Evolutionary conservation across 2,113 vertebrate genomes (phyloP), one percentile per base, ranked within the genome.

Genomic region (Hydrolagus affinis): DNA sequence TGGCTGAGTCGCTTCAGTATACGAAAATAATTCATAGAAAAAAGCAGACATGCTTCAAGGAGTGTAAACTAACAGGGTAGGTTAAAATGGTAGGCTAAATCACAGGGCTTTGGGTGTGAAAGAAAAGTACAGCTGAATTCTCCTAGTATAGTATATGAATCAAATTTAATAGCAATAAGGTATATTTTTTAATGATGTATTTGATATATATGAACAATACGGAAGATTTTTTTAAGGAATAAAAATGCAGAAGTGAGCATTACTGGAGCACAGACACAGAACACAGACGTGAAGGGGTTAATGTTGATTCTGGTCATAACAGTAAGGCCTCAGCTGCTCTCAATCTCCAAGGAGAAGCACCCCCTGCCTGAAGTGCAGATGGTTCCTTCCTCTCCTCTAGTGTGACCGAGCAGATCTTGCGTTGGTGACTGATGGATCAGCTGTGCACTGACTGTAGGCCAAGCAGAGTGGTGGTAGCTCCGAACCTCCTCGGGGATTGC

Each of bases 381-480:
- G 0, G 44, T 78, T 70, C 85, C 62, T 7, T 85, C 70, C 28
- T 64, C 62, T 0, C 1, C 25, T 72, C 25, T 80, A 56, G 17
- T 85, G 76, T 85, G 85, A 69, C 32, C 30, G 73, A 68, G 28
- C n/a, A 19, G 68, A 76, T 70, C 73, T 44, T 0, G 2, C 6
- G 74, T 72, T 70, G 0, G 0, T 21, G 0, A 85, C 3, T 85
- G 85, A 86, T 80, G 77, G 71, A 85, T 86, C 87, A 89, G 87
- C 89, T 90, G 88, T 0, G 21, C 66, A 71, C 83, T 60, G 0
- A 85, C 44, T 0, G 80, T 85, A 66, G 60, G 14, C 23, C 72
- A 56, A 23, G 85, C 85, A 0, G 85, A 74, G 70, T 1, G 0
- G 87, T 89, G 90, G 88, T 85, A 87, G 4, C 56, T 75, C 87